Evolutionary conservation across 2,113 vertebrate genomes (phyloP), one percentile per base, ranked within the genome.

Genomic region (Colistium nudipinnis): DNA sequence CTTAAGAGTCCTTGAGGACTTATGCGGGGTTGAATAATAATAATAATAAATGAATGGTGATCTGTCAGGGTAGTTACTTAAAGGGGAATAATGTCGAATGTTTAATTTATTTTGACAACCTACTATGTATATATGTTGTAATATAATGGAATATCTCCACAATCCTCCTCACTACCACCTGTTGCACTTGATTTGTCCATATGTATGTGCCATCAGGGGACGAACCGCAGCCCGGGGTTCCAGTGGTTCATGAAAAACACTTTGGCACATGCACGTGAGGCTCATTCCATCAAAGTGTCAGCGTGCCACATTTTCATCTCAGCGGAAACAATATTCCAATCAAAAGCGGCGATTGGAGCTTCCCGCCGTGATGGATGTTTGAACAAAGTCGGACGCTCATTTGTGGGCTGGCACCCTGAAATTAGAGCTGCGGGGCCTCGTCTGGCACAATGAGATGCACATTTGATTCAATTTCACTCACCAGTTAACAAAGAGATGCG

Each of bases 391-490:
- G 25, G 71, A 70, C 43, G 54, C 56, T 76, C 45, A 59, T 80
- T 87, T 69, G 56, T n/a, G n/a, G n/a, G n/a, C 66, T 45, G 70
- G 38, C 68, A 66, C 55, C 55, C 24, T 47, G 54, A 66, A 81
- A 83, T 69, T 45, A 48, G 11, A 31, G 60, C 51, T 16, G 38
- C 75, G 20, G 54, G 48, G n/a, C n/a, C 52, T 65, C 52, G 51
- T 70, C 82, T 69, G 22, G 52, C 5, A 6, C 31, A 66, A 79
- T 53, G 70, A 75, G 76, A 70, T 11, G 48, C 48, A 27, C 57
- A 74, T 78, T 67, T 72, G 79, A 79, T 79, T 83, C 76, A 69
- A 77, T 81, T 81, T 76, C 64, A 28, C 68, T 8, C 8, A 12
- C 48, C 16, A 22, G 30, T 68, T 54, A 60, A 77, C 61, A 71